Evolutionary conservation across 2,113 vertebrate genomes (phyloP), one percentile per base, ranked within the genome.

Genomic region (Cryptoleucopteryx plumbea): DNA sequence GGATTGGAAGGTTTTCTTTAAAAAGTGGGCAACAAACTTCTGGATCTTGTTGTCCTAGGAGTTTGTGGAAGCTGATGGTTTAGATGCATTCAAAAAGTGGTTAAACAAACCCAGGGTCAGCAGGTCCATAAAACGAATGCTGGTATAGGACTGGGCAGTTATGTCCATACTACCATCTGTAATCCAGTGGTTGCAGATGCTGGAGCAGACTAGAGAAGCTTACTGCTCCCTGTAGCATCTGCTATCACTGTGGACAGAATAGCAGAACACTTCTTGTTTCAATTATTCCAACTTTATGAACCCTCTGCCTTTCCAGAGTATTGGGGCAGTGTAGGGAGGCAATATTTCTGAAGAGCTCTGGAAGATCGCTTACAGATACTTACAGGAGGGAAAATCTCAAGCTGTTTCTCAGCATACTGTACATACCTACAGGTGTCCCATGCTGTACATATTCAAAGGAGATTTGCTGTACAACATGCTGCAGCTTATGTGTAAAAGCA

Each of bases 161-260:
- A 4, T 32, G 63, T 65, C 72, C 34, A 1, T 66, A 3, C 31
- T 7, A 9, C 5, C 29, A 22, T 67, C 61, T 63, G 38, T 42
- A 77, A 62, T 66, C 63, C 42, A 55, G 42, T 0, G 2, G 40
- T 32, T 43, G 31, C 26, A 56, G 47, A 25, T 74, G 26, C 32
- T 70, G 34, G 31, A 91, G 48, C 26, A 56, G 23, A 6, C 31
- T 55, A 58, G 31, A 79, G 66, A 40, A 86, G 15, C 52, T 61
- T 22, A 4, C n/a, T 61, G 50, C 10, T 86, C 17, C 29, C 43
- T 52, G 20, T 27, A 23, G 42, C 47, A n/a, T 45, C 79, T 66
- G 47, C 2, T 3, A 0, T 38, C 9, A 1, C 38, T 0, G 0
- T 36, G 47, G 56, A 13, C 14, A 40, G 31, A 36, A 13, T 5